Evolutionary conservation across 2,113 vertebrate genomes (phyloP), one percentile per base, ranked within the genome.

Genomic region (Nematolebias whitei): DNA sequence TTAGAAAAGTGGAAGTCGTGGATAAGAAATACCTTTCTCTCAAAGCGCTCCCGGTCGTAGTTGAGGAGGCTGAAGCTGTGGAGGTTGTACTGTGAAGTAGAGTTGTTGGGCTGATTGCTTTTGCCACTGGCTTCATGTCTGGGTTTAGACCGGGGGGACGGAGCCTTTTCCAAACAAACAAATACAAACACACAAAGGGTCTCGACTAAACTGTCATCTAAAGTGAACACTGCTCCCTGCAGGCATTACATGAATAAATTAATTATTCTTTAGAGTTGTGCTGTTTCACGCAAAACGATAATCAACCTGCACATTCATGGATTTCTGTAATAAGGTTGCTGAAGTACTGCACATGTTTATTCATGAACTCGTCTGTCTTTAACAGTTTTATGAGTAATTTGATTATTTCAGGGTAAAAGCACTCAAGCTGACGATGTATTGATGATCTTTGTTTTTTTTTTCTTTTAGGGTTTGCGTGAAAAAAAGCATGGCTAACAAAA

Each of bases 1-100:
- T 71, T 23, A 68, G 4, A 50, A 41, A 29, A 49, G 19, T n/a
- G 18, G 29, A 60, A 47, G 64, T 40, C 24, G 53, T 8, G 10
- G 44, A 60, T 26, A 1, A 50, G 0, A 26, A 18, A 38, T 40
- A 96, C 96, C 93, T 95, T 96, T 69, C 90, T 93, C 74, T 96
- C 95, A 54, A 94, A 69, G 18, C 93, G 92, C 57, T 96, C 95
- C 76, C 89, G 93, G 82, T 96, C 95, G 2, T 94, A 93, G 81
- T 92, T 88, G 63, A 97, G 91, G 49, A 96, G 91, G 1, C 92
- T 96, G 85, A 96, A 94, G 84, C 95, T 95, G 79, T 95, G 92
- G 61, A 96, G 87, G 45, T 92, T 90, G 68, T 90, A 92, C 74
- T 89, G 88, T 0, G 89, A 63, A 11, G 93, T 80, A 15, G 92